Base-by-base conservation (phyloP, 2,888 invertebrate species). In the Latrodectus hesperus region DNA sequence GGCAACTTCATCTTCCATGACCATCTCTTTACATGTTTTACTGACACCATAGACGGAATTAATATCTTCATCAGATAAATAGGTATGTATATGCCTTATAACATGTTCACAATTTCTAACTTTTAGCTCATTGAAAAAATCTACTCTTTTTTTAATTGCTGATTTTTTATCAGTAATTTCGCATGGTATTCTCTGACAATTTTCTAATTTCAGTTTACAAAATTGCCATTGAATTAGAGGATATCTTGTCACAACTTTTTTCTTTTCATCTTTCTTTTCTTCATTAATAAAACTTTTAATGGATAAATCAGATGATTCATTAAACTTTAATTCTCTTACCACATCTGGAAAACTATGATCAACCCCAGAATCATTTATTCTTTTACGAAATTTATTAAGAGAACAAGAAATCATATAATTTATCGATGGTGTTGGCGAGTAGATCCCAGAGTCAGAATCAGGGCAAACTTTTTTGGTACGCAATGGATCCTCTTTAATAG, bases 41-140 rank as follows among this genome's bases (percentile, higher is more conserved):
- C 64, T 80, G 11, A 80, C 85, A 68, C 71, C 70, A 22, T 70
- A 53, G 26, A 72, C 53, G 49, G 22, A 9, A 8, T 68, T 49
- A 26, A 86, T 68, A 75, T 86, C 85, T 52, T 52, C 71, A n/a
- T 60, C 52, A 8, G 80, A 51, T 14, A 86, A 26, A 68, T 51
- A 49, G 9, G 52, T 51, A 17, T 80, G 51, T 49, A 86, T 74
- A 11, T 9, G 17, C 10, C 26, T 60, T 16, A 80, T 38, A 51
- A 75, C 26, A 17, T 16, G 17, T 1, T 4, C 0, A 9, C 74
- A 86, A 38, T 75, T 80, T 14, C 52, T 79, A n/a, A 38, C 53
- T 3, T 71, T 16, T 9, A 86, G 60, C n/a, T 80, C 85, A n/a
- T 71, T 11, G 10, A 86, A 16, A 38, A 86, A 70, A 38, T 86